A percentile compares a stretch with the other conserved stretches of the same genome.
phyloP scores from a whole-genome alignment of 2,888 invertebrate genomes.

The Agelastica alni region DNA sequence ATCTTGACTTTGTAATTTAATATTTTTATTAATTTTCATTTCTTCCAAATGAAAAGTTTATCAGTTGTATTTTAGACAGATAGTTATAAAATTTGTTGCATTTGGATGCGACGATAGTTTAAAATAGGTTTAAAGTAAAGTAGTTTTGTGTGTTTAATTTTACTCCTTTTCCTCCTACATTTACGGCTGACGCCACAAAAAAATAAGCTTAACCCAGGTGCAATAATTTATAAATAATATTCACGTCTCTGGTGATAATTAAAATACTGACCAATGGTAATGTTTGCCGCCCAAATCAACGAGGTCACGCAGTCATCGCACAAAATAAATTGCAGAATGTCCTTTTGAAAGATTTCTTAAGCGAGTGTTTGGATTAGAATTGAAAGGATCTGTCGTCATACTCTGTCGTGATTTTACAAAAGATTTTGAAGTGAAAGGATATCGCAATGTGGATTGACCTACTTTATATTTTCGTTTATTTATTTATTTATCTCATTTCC shows the following conservation, averaged over 20 bases:
- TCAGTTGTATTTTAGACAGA: too few relatives aligned
- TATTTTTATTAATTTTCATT: too few relatives aligned
- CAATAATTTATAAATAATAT: slow-evolving; percentile 26
- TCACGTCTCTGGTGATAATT: slow-evolving; percentile 23
- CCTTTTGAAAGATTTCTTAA: neutral
- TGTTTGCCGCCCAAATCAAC: slow-evolving; percentile 37
- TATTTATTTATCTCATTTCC: too few relatives aligned
- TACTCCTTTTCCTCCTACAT: neutral
- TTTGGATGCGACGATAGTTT: too few relatives aligned
- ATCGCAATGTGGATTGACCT: neutral
- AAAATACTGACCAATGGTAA: slow-evolving; percentile 31
- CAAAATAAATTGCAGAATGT: slow-evolving; percentile 18
- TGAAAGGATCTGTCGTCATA: neutral
- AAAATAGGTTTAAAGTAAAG: too few relatives aligned
- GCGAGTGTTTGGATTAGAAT: neutral
- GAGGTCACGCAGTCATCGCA: slow-evolving; percentile 37
- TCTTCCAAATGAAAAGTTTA: too few relatives aligned
- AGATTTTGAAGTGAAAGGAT: neutral
- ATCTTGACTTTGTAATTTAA: too few relatives aligned
- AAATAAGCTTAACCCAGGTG: slow-evolving; percentile 19
- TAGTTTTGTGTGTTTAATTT: neutral
- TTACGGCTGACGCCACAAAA: neutral
- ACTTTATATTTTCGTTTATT: too few relatives aligned
- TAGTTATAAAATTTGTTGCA: too few relatives aligned
- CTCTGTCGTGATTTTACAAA: neutral